Base-by-base conservation (phyloP, 2,113 vertebrate genomes). In the Capricornis sumatraensis region DNA sequence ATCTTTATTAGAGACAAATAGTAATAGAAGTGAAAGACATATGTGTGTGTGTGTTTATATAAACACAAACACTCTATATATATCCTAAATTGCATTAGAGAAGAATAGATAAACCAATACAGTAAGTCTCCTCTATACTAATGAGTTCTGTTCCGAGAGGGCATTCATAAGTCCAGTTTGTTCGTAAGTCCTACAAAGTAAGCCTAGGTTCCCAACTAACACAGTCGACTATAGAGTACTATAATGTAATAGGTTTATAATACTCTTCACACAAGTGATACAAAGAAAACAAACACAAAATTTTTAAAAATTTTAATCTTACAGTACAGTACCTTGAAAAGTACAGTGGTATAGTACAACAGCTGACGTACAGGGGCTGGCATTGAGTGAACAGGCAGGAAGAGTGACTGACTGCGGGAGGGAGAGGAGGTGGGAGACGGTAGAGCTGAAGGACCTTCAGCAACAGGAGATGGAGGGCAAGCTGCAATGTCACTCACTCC, bases 31-130 rank as follows among this genome's bases (percentile, higher is more conserved):
- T 14, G 36, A 91, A 71, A 79, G 27, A 23, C 40, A 1, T 19
- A 8, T 53, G 0, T 53, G 3, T 33, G 0, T 33, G 2, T 33
- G 5, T 60, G 2, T 47, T 13, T 28, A 11, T 40, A 15, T 53
- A 7, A 47, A 16, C 23, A 76, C 71, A 14, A 11, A 78, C 27
- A 30, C 28, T 78, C 25, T 45, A 1, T 71, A 11, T 55, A 11
- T 33, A 1, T 25, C 28, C 25, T 79, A 64, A 74, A 17, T 83
- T 76, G 19, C 33, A 15, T 23, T 55, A 83, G 13, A 64, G 21
- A 79, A 86, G 52, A 62, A 14, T 11, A 43, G 55, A 2, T 53
- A 79, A 88, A 86, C 52, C 83, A 58, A 6, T 52, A 76, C 36
- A 76, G 36, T 27, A 76, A 43, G 71, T 76, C 36, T 27, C 21